These are phyloP conservation scores for Dermatophagoides farinae DNA, from an alignment of 1,140 invertebrate genomes.

Conservation along the genomic window DNA sequence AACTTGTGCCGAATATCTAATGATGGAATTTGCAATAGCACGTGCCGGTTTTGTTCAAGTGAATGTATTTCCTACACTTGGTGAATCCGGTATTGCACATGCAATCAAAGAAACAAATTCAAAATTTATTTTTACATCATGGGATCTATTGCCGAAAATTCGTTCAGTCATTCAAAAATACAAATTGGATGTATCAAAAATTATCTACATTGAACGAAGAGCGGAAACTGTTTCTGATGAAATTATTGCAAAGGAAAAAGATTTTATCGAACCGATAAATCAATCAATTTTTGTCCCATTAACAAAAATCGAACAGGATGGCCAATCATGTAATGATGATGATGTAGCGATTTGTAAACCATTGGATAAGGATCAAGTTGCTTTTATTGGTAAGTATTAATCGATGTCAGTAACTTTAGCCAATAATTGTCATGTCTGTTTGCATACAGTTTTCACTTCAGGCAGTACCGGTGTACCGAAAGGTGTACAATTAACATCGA, in stretches of 20 bases:
- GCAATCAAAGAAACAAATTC: slow-evolving; percentile 92
- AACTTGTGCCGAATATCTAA: slow-evolving; percentile 89
- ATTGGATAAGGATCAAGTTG: not conserved
- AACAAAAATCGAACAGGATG: not conserved
- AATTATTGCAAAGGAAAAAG: not conserved
- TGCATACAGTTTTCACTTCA: not conserved
- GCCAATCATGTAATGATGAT: not conserved
- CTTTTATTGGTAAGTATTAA: not conserved
- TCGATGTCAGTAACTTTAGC: not conserved
- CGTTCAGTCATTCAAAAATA: slow-evolving; percentile 1
- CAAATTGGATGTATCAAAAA: not conserved
- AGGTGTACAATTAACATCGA: slow-evolving; percentile 46
- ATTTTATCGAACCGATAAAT: not conserved
- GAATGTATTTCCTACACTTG: slow-evolving; percentile 86
- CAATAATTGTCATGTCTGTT: not conserved
- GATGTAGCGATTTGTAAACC: not conserved
- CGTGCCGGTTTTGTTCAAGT: slow-evolving; percentile 40
- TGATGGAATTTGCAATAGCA: slow-evolving; percentile 38
- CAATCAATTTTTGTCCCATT: not conserved
- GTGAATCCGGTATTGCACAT: slow-evolving; percentile 83
- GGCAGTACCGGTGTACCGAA: slow-evolving; percentile 50
- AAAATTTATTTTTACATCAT: slow-evolving; percentile 34
- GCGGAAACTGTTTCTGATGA: not conserved
- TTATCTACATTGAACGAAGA: not conserved
- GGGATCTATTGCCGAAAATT: slow-evolving; percentile 37